Conservation (phyloP, 2,888 invertebrate genomes). For the Gasteruption jaculator region DNA sequence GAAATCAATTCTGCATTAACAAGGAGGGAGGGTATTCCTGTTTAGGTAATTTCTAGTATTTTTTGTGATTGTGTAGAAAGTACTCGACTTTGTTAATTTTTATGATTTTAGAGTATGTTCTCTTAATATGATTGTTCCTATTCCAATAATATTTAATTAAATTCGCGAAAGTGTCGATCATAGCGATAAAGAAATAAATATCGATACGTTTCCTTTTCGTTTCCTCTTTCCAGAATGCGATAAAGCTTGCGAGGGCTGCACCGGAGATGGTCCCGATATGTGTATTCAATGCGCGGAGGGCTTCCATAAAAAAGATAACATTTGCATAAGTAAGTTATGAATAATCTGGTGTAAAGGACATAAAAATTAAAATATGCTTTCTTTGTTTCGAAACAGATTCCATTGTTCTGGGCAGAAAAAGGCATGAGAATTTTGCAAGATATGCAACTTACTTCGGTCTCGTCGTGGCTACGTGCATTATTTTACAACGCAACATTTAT, state of each 20-base stretch:
- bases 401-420: constrained; percentile 51
- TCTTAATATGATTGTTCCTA: too few relatives aligned
- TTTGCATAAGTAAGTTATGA: constrained; percentile 66
- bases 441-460: constrained; percentile 83
- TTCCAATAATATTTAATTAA: too few relatives aligned
- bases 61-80: too few relatives aligned
- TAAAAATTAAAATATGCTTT: background rate
- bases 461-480: constrained; percentile 78
- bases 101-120: background rate
- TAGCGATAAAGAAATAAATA: too few relatives aligned
- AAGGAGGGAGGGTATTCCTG: constrained; percentile 80
- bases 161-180: too few relatives aligned
- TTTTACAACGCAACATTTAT: constrained; percentile 74
- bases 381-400: constrained; percentile 27
- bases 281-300: constrained; percentile 77
- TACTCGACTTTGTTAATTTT: constrained; percentile 5
- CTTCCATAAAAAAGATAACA: constrained; percentile 66
- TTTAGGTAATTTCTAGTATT: constrained; percentile 50
- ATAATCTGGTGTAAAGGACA: background rate
- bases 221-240: constrained; percentile 64
- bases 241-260: constrained; percentile 76
- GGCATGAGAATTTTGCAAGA: constrained; percentile 61
- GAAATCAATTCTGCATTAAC: constrained; percentile 82
- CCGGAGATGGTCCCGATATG: constrained; percentile 88
- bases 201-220: background rate